Evolutionary conservation across 2,888 invertebrate species (phyloP), one percentile per base, ranked within the genome.

Genomic region (Amphipyra tragopoginis): DNA sequence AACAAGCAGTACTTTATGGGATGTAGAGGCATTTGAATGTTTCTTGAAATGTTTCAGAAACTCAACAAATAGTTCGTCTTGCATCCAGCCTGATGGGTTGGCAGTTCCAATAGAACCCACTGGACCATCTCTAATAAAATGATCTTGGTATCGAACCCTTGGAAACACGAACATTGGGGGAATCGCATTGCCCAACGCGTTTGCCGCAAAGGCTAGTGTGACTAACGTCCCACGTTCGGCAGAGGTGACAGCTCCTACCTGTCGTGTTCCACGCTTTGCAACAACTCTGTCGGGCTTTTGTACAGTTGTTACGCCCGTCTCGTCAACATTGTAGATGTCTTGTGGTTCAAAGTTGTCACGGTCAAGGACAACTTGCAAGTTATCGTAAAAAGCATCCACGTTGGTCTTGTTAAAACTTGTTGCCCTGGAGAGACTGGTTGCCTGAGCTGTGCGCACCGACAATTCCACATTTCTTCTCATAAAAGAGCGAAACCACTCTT

Each of bases 181-280:
- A 11, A 86, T 61, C 2, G 57, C 34, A 65, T 85, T 84, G 5
- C 84, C 83, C 0, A 81, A 6, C 0, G 82, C 84, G 40, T 81
- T 82, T 5, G 76, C 81, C 33, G 87, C 86, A 54, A 73, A 65
- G 8, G 82, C 77, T 38, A 89, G 66, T 68, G 85, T 84, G 0
- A 83, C 80, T 8, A 82, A 61, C 10, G 84, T 82, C 0, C 87
- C 87, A 33, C 85, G 71, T 72, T 90, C 88, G 0, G 80, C 83
- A n/a, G 86, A 86, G 5, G 85, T 85, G 0, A 86, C 10, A 51
- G 84, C 66, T 9, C 84, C 85, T 0, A 88, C 84, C 65, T 87
- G 85, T 9, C 71, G 15, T 5, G 9, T 44, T 0, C 58, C 55
- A 45, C 53, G 52, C 29, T 15, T 60, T 14, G 60, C 53, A 0